Evolutionary conservation across 2,113 vertebrate species (phyloP), one percentile per base, ranked within the genome.

Genomic region (Nothobranchius furzeri): DNA sequence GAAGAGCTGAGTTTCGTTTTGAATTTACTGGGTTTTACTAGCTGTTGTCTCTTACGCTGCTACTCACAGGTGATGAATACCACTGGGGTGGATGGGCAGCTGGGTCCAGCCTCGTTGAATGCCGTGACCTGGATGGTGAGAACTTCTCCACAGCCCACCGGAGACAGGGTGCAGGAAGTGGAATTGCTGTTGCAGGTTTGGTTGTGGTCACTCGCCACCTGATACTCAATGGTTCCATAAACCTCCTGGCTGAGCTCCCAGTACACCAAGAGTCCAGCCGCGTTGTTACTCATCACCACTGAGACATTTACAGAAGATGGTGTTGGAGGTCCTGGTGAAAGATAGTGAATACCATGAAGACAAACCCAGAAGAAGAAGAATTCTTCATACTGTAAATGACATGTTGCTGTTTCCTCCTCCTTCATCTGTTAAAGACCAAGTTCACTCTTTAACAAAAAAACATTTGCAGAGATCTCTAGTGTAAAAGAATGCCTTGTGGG

Each of bases 51-150:
- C 13, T 37, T 49, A 54, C 25, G 50, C 7, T 62, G 6, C 20
- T 65, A 85, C 90, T 84, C 90, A 97, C 97, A 89, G 12, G 94
- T 94, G 81, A 78, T 86, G 57, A 97, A 92, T 62, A 73, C 76
- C 42, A 81, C 64, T 2, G 92, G 68, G 2, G 69, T 70, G 9
- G 94, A 87, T 1, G 95, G 92, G 10, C 49, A 47, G 66, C 94
- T 94, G 61, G 89, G 82, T 24, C 97, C 96, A 0, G 93, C 95
- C 1, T 93, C 84, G 10, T 96, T 96, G 1, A 79, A 71, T 12
- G 95, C 94, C 0, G 70, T 87, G 46, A 96, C 90, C 25, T 88
- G 90, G 68, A 96, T 61, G 1, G 60, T 64, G 73, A 96, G 93
- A 0, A 91, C 86, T 17, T 93, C 83, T 17, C 95, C 84, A 11